Conservation (phyloP, 2,113 vertebrate species). For the Pseudopipra pipra region DNA sequence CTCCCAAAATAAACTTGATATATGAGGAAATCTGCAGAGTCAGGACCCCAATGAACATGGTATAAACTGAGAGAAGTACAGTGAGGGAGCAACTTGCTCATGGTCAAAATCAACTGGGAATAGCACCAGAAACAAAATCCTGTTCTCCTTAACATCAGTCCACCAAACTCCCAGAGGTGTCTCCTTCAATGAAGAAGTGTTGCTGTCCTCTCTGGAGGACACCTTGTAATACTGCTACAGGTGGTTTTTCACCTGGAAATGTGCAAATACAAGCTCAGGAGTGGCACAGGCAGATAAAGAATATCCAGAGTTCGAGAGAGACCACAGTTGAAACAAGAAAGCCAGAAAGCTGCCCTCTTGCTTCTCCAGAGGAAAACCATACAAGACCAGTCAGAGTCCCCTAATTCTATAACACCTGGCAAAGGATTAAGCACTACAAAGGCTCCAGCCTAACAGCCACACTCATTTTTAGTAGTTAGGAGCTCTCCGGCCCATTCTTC, state of each 20-base stretch:
- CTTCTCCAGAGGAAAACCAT: background rate
- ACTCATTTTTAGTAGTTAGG: background rate
- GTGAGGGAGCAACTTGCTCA: background rate
- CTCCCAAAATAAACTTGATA: background rate
- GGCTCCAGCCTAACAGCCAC: slow-evolving; percentile 1
- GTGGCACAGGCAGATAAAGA: background rate
- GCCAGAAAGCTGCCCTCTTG: background rate
- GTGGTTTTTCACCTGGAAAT: background rate
- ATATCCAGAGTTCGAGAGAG: background rate
- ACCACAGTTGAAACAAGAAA: background rate
- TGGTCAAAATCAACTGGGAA: background rate
- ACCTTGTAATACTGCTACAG: background rate
- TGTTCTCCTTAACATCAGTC: background rate
- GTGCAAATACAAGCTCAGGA: background rate
- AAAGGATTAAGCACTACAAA: slow-evolving; percentile 29
- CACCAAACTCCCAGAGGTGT: background rate
- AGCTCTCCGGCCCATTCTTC: slow-evolving; percentile 49
- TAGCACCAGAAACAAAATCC: background rate
- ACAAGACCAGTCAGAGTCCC: background rate
- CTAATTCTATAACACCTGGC: background rate
- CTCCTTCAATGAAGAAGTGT: background rate
- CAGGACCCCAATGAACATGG: background rate
- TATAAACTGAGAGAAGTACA: background rate
- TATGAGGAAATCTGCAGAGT: background rate
- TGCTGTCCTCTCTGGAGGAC: background rate